Evolutionary conservation across 2,113 vertebrate species (phyloP).

Genomic region (Megalops atlanticus): DNA sequence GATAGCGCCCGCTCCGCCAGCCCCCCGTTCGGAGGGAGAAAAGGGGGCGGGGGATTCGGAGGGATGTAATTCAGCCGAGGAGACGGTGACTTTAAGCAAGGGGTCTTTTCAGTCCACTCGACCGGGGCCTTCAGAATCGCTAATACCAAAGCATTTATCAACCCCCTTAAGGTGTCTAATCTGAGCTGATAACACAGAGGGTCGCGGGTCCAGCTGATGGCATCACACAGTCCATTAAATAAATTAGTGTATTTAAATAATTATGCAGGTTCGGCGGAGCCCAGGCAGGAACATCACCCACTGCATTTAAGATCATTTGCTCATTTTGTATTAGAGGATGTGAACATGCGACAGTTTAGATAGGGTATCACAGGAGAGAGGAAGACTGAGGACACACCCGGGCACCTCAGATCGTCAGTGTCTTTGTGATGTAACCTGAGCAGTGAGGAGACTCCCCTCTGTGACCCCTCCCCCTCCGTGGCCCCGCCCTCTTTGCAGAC

Average conservation of each 20-base stretch:
- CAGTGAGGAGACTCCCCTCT: background rate
- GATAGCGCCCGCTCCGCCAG: slow-evolving; percentile 34
- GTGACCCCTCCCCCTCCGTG: background rate
- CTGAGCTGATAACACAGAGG: background rate
- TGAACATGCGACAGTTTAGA: background rate
- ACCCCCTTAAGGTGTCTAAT: background rate
- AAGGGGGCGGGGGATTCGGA: background rate
- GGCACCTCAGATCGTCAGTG: too few species aligned
- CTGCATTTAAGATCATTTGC: background rate
- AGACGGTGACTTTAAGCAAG: background rate
- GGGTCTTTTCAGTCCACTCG: background rate
- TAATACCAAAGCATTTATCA: background rate
- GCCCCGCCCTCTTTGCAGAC: slow-evolving; percentile 67
- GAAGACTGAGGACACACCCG: too few species aligned
- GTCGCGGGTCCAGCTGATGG: background rate
- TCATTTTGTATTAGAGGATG: background rate
- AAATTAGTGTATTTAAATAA: background rate
- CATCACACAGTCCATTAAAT: too few species aligned
- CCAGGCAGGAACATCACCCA: background rate
- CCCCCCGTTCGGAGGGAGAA: background rate
- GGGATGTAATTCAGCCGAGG: background rate
- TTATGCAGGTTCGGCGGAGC: background rate
- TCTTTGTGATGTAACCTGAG: too few species aligned
- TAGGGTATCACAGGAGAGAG: background rate
- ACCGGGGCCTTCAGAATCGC: background rate